Evolutionary conservation across 2,888 invertebrate genomes (phyloP), one percentile per base, ranked within the genome.

Genomic region (Drosophila melanocephala): DNA sequence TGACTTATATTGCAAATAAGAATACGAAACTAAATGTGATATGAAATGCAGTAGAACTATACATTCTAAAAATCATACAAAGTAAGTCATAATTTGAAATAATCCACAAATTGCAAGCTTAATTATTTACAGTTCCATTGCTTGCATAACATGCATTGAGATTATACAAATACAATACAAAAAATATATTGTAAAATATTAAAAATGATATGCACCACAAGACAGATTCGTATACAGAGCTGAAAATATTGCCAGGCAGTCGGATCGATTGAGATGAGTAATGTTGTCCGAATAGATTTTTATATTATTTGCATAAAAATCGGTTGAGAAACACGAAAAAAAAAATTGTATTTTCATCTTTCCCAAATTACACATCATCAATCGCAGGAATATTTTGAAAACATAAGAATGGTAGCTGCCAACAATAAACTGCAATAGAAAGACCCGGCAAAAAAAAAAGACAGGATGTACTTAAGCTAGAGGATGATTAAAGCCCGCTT

Each of bases 371-470:
- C 3, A 19, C 37, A 37, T 16, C 37, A 37, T 6, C 16, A 37
- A 16, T 37, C 16, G 16, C 14, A 12, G 35, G 35, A 35, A 35
- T 35, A 35, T 35, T 35, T 35, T 14, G 12, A 47, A 55, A 62
- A 53, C 57, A 73, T 53, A 53, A 59, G 58, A 66, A 47, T 35
- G 39, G 59, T 42, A 26, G 28, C 33, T n/a, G 33, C 16, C 44
- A 63, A 60, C 77, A 76, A 71, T 56, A 19, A 65, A 72, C 16
- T 30, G 44, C 50, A 55, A 75, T 68, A 44, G 59, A 77, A 35
- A 35, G 33, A 33, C n/a, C 2, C 57, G 32, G 55, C 1, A 32
- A n/a, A 37, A 19, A 51, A 74, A 47, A 57, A 28, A 28, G 64
- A 33, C 19, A 50, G 57, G 51, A 35, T 37, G 52, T 50, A 39